Percentiles rank a stretch among this genome's conserved stretches.
phyloP scores from a whole-genome alignment of 2,888 invertebrate species.

The Dinocampus coccinellae region DNA sequence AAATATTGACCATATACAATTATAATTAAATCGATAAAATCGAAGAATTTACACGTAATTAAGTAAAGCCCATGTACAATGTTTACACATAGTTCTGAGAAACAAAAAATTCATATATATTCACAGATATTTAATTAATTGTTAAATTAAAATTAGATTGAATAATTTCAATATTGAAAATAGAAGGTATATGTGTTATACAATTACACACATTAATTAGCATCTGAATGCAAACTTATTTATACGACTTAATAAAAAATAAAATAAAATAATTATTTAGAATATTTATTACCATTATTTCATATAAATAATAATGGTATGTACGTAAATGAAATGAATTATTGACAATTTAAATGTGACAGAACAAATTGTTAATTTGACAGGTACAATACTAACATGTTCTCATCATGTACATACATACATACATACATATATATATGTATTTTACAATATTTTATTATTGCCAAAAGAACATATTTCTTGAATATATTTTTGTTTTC shows the following conservation, averaged over 20 bases:
- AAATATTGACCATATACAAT: not conserved
- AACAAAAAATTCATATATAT: constrained; percentile 12
- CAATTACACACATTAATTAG: constrained; percentile 5
- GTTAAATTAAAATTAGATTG: not conserved
- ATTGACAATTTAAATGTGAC: not conserved
- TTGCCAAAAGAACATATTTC: constrained; percentile 5
- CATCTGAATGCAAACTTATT: constrained; percentile 12
- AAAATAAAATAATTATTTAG: too few relatives aligned
- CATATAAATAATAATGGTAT: not conserved
- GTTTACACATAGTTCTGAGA: constrained; percentile 4
- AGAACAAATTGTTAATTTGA: constrained; percentile 15
- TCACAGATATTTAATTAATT: constrained; percentile 8
- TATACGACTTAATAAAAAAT: not conserved
- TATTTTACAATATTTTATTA: not conserved
- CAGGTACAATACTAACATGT: constrained; percentile 33
- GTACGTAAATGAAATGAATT: not conserved
- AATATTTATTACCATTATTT: not conserved
- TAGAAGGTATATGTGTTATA: not conserved
- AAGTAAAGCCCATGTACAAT: constrained; percentile 28
- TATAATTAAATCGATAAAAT: not conserved
- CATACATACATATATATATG: not conserved
- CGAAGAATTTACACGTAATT: constrained; percentile 27
- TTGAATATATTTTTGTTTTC: not conserved
- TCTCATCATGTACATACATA: not conserved
- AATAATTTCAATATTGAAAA: not conserved